Base-by-base conservation (phyloP, 2,797 vertebrate species). In the Melanotaenia nigrans region DNA sequence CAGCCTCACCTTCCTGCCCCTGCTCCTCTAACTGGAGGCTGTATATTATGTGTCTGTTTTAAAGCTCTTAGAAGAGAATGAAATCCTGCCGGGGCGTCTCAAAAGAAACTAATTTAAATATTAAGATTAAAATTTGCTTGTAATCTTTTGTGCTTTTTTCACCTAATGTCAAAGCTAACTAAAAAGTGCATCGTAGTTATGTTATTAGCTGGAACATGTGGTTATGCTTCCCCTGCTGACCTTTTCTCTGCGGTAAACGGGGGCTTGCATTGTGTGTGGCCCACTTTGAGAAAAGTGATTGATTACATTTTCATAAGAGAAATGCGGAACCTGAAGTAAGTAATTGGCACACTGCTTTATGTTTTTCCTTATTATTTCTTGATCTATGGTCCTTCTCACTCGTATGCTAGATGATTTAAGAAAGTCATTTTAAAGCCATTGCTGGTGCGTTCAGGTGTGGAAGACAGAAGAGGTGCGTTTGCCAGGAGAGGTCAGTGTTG, bases 401-500 rank as follows among this genome's bases (percentile, higher is more conserved):
- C 81, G 85, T 70, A 71, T n/a, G 54, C 62, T 18, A 38, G 71
- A 79, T 87, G 86, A 92, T 87, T 91, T 86, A 87, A 85, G 74
- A 84, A 90, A 87, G 88, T 85, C 84, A 77, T 89, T 85, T 85
- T 78, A 61, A 88, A 87, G 77, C 72, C 61, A 49, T 65, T 58
- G 53, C 28, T 62, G 68, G 55, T 20, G 78, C 62, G 60, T 68
- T 59, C 12, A 40, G 57, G 57, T 5, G 24, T 10, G 36, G 0
- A 13, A 65, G 42, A 32, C 40, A 38, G 47, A 20, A 53, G n/a
- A n/a, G 64, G 1, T 0, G 58, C 1, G 16, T 33, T 68, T 1
- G 77, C 95, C 97, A 94, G 96, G 93, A 97, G 97, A 95, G 96
- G 94, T 96, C 97, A 97, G 95, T 95, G 91, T 97, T 96, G 95